Evolutionary conservation across 2,113 vertebrate species (phyloP).

Genomic region (Miniopterus natalensis): DNA sequence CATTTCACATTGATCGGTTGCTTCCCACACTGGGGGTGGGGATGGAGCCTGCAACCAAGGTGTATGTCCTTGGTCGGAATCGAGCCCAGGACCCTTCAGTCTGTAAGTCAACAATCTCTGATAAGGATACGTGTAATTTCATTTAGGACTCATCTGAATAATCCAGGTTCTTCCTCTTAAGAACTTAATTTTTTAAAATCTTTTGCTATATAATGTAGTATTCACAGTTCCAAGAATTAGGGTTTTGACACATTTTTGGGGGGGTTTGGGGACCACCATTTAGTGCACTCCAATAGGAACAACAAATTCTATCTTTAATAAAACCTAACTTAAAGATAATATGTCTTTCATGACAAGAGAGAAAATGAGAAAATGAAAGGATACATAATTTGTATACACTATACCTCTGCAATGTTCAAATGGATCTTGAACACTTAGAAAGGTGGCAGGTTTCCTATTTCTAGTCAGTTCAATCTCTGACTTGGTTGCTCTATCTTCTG

Average conservation of each 20-base stretch:
- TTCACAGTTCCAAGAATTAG: neutral
- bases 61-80: too few species aligned
- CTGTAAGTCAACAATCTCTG: neutral
- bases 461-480: neutral
- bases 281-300: neutral
- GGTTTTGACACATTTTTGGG: neutral
- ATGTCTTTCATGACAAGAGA: fast-evolving
- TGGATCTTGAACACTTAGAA: neutral
- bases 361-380: neutral
- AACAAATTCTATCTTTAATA: neutral
- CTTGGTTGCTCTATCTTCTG: neutral
- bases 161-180: neutral
- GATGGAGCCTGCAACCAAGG: too few species aligned
- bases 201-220: neutral
- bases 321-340: neutral
- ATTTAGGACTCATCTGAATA: neutral
- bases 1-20: too few species aligned
- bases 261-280: neutral
- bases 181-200: neutral
- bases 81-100: too few species aligned
- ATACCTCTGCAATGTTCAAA: neutral
- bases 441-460: neutral
- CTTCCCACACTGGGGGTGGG: too few species aligned
- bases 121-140: neutral
- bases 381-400: neutral